These are phyloP conservation scores for Xanthia icteritia DNA, from an alignment of 2,888 invertebrate species.

Conservation along the genomic window DNA sequence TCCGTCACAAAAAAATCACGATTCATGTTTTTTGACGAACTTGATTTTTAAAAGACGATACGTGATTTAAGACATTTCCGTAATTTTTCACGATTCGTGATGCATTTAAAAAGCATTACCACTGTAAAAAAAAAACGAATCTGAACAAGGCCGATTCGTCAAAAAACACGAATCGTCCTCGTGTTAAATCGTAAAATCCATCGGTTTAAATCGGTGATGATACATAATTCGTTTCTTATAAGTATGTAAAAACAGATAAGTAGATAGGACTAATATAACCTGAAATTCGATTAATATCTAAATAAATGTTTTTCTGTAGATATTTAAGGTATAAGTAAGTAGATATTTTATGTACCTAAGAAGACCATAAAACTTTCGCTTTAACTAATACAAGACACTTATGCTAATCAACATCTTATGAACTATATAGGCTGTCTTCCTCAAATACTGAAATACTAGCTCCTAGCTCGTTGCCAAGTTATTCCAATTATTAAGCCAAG, in stretches of 20 bases:
- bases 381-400: background rate
- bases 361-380: background rate
- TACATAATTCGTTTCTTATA: background rate
- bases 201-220: background rate
- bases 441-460: slow-evolving; percentile 30
- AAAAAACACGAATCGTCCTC: no score
- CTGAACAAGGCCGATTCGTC: no score
- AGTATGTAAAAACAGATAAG: background rate
- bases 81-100: no score
- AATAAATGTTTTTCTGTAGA: background rate
- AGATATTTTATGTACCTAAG: background rate
- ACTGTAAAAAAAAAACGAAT: no score
- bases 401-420: slow-evolving; percentile 10
- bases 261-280: background rate
- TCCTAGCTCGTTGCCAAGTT: slow-evolving; percentile 48
- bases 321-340: background rate
- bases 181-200: background rate
- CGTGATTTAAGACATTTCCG: no score
- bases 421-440: slow-evolving; percentile 24
- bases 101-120: no score
- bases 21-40: no score
- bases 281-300: background rate
- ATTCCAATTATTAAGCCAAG: slow-evolving; percentile 51
- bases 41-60: no score
- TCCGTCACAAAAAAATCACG: no score